Percentiles rank a stretch among this genome's conserved stretches.
Conservation (phyloP, 2,888 invertebrate genomes). For the Andrena chrysosceles region DNA sequence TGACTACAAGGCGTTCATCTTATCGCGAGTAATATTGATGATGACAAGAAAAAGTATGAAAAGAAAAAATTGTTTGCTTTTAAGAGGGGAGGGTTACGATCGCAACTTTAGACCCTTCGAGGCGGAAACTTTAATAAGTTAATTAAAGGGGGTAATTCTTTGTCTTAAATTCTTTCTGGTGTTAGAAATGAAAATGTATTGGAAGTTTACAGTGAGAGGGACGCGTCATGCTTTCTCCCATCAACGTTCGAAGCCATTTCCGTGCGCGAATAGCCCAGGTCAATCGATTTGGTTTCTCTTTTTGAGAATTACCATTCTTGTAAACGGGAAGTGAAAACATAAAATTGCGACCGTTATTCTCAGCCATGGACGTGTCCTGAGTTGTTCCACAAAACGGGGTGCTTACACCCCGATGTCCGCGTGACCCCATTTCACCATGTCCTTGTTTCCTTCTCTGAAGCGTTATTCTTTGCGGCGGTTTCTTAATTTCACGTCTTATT, state of each 20-base stretch:
- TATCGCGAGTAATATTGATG: too few species aligned
- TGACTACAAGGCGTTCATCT: too few species aligned
- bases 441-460: conserved; percentile 26
- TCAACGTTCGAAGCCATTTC: background rate
- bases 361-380: conserved; percentile 38
- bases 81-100: too few species aligned
- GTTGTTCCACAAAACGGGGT: conserved; percentile 41
- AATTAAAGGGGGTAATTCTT: too few species aligned
- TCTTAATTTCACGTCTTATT: conserved; percentile 34
- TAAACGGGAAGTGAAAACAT: conserved; percentile 3
- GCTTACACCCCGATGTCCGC: conserved; percentile 23
- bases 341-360: conserved; percentile 32
- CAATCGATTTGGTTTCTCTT: background rate
- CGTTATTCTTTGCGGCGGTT: conserved; percentile 27
- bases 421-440: conserved; percentile 47
- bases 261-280: background rate
- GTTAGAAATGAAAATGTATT: too few species aligned
- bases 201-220: too few species aligned
- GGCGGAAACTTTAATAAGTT: too few species aligned
- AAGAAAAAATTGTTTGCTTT: too few species aligned
- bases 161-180: too few species aligned
- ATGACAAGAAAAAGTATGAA: too few species aligned
- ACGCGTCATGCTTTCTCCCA: background rate
- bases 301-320: background rate
- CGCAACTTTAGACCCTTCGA: too few species aligned